A percentile compares a stretch with the other conserved stretches of the same genome.
These are phyloP conservation scores for Hartigia nigra DNA, from an alignment of 2,888 invertebrate species.

Conservation along the genomic window DNA sequence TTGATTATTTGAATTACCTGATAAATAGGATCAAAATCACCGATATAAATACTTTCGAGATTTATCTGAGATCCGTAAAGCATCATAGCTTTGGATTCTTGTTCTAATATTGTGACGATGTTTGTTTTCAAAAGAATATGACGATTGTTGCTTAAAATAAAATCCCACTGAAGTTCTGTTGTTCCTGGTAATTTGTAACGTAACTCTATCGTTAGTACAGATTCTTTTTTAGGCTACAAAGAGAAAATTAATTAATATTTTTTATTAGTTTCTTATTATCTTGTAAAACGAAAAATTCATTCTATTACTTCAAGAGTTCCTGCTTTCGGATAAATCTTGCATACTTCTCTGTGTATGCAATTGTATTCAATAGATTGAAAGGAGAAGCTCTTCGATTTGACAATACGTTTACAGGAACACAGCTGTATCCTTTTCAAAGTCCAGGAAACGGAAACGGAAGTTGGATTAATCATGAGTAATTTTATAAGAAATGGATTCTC, in stretches of 20 bases:
- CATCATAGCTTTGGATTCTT: slow-evolving; percentile 37
- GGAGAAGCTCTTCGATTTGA: slow-evolving; percentile 42
- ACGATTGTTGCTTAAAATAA: slow-evolving; percentile 59
- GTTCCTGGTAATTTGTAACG: slow-evolving; percentile 51
- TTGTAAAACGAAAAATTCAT: neutral
- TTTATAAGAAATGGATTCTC: slow-evolving; percentile 47
- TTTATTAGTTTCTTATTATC: neutral
- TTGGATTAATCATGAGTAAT: slow-evolving; percentile 55
- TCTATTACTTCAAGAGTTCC: slow-evolving; percentile 48
- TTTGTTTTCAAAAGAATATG: slow-evolving; percentile 52
- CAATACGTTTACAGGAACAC: slow-evolving; percentile 55
- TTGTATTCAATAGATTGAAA: slow-evolving; percentile 48
- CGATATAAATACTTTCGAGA: slow-evolving; percentile 52
- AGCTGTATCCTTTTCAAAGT: slow-evolving; percentile 53
- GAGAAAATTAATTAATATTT: neutral
- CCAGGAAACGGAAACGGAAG: slow-evolving; percentile 45
- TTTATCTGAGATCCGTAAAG: slow-evolving; percentile 37
- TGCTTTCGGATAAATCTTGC: slow-evolving; percentile 49
- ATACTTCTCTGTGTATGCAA: slow-evolving; percentile 59
- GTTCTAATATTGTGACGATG: slow-evolving; percentile 29
- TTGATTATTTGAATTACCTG: slow-evolving; percentile 17
- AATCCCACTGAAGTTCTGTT: slow-evolving; percentile 56
- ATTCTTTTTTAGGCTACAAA: slow-evolving; percentile 20
- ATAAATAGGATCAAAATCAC: slow-evolving; percentile 47
- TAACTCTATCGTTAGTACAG: slow-evolving; percentile 53